These are phyloP conservation scores for Noctua comes DNA, from an alignment of 2,888 invertebrate genomes.

Conservation along the genomic window DNA sequence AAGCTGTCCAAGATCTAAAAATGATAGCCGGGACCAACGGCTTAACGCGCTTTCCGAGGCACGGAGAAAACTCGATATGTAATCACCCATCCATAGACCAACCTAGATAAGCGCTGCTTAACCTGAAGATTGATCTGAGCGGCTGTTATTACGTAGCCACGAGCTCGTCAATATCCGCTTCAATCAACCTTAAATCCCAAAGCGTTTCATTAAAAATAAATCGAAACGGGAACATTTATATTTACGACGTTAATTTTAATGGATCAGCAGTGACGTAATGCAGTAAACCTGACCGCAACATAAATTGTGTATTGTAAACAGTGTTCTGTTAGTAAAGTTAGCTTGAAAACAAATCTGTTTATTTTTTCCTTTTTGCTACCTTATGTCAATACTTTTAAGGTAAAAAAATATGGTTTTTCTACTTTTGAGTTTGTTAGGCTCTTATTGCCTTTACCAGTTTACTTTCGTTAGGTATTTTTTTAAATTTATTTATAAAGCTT, in stretches of 20 bases:
- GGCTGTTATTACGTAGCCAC: background rate
- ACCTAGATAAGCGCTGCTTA: background rate
- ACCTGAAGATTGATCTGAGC: background rate
- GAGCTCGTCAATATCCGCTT: background rate
- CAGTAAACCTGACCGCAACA: constrained; percentile 52
- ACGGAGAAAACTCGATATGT: no score
- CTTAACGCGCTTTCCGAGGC: no score
- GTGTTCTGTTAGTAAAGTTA: constrained; percentile 12
- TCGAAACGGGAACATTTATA: constrained; percentile 30
- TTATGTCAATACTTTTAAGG: background rate
- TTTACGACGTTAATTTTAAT: constrained; percentile 48
- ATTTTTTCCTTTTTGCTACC: background rate
- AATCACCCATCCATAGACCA: no score
- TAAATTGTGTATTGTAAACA: constrained; percentile 50
- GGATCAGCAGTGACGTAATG: constrained; percentile 45
- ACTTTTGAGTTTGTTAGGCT: background rate
- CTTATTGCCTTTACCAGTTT: background rate
- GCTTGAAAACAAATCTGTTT: constrained; percentile 23
- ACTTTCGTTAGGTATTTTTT: background rate
- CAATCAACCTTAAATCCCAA: background rate
- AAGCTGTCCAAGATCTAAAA: no score
- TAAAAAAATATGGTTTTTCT: background rate
- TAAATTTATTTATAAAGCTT: no score
- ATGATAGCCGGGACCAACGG: no score
- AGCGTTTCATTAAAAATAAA: constrained; percentile 31